phyloP scores from a whole-genome alignment of 2,113 vertebrate species.

The Sclerurus mexicanus region DNA sequence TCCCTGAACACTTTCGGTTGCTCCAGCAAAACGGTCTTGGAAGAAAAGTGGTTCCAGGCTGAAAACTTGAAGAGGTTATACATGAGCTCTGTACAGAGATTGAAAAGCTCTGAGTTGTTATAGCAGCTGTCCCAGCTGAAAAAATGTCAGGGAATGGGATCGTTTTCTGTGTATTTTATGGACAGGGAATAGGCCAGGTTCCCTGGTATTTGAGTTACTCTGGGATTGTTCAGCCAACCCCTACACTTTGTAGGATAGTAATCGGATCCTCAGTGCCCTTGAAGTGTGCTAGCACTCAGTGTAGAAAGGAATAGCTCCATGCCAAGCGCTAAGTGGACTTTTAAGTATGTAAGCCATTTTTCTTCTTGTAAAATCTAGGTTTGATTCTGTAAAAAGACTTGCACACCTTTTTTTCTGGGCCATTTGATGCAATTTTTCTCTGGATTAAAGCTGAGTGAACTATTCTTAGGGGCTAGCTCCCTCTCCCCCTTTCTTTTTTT shows the following conservation, averaged over 20 bases:
- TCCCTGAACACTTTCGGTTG: neutral
- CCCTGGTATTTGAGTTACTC: slow-evolving; percentile 68
- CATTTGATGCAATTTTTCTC: slow-evolving; percentile 27
- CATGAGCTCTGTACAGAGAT: slow-evolving; percentile 37
- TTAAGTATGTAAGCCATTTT: slow-evolving; percentile 58
- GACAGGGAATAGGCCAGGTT: slow-evolving; percentile 67
- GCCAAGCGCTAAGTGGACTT: slow-evolving; percentile 65
- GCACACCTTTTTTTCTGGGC: neutral
- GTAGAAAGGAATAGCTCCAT: slow-evolving; percentile 55
- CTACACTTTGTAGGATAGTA: slow-evolving; percentile 67
- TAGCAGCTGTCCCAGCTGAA: slow-evolving; percentile 75
- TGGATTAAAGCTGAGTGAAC: neutral
- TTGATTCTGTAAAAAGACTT: slow-evolving; percentile 58
- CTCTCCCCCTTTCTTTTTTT: neutral
- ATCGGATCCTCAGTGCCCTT: slow-evolving; percentile 69
- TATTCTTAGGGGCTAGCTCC: neutral
- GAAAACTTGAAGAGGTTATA: slow-evolving; percentile 58
- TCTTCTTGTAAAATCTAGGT: slow-evolving; percentile 56
- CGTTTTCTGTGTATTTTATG: slow-evolving; percentile 73
- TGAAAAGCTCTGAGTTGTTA: slow-evolving; percentile 69
- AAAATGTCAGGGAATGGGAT: slow-evolving; percentile 71
- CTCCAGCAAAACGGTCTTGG: neutral
- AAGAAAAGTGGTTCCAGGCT: slow-evolving; percentile 37
- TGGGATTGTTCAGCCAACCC: slow-evolving; percentile 58
- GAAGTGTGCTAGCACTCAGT: slow-evolving; percentile 62